Evolutionary conservation across 2,888 invertebrate species (phyloP), one percentile per base, ranked within the genome.

Genomic region (Drosophila aldrichi): DNA sequence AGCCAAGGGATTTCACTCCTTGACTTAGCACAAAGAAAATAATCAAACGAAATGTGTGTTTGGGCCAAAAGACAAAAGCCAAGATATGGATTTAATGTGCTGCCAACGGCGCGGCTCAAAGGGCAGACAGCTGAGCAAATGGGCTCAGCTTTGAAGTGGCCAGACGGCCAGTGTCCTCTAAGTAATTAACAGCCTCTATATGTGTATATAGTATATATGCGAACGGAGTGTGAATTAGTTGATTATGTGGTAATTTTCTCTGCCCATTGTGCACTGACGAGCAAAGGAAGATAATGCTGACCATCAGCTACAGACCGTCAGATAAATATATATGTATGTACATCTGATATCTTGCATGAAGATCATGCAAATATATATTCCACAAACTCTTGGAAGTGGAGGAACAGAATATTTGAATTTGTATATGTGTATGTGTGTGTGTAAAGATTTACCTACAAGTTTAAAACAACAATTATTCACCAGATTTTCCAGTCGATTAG

Each of bases 71-170:
- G 52, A 75, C 75, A 75, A 75, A 75, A 52, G 56, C 40, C 65
- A 63, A 66, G 58, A 61, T 65, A 51, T 73, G 58, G 36, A 43
- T 40, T 51, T 58, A 51, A 49, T 54, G 54, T 52, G 49, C 25
- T n/a, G 32, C 32, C 32, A 7, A 8, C 29, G 7, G 25, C 25
- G 25, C 32, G 40, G n/a, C 58, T 74, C 61, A 55, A 43, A 51
- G 41, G n/a, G 16, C 14, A 38, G 25, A 25, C 8, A 25, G 44
- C 60, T 41, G 55, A 68, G 49, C 32, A 14, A 73, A 64, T n/a
- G 49, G 41, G 36, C 36, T 46, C 59, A 36, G 52, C 66, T 80
- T 80, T 79, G 79, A 78, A 79, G 79, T 75, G 81, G 64, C 12
- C 56, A 65, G 61, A 20, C 44, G 34, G 32, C 44, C 51, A 46